Conservation (phyloP, 2,113 vertebrate genomes). For the Corapipo altera region DNA sequence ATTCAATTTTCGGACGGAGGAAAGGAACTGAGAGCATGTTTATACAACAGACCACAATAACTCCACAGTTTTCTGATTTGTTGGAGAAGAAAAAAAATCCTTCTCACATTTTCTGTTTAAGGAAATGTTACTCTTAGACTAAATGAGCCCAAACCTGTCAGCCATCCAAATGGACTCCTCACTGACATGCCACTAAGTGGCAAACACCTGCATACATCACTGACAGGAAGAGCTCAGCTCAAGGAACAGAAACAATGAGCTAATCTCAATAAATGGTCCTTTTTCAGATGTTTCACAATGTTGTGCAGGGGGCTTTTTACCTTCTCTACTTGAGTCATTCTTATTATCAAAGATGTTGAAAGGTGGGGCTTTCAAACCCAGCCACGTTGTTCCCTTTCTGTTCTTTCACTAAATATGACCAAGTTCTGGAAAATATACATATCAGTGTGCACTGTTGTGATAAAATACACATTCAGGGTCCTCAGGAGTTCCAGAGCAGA, state of each 20-base stretch:
- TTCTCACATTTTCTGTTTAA: conserved; percentile 17
- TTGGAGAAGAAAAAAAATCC: neutral
- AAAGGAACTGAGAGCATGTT: conserved; percentile 10
- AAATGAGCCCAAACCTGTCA: conserved; percentile 8
- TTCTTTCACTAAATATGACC: neutral
- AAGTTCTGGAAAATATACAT: neutral
- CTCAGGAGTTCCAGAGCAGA: neutral
- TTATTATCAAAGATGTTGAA: conserved; percentile 6
- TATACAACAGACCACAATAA: conserved; percentile 26
- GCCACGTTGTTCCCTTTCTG: neutral
- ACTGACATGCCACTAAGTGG: neutral
- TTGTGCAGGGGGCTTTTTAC: neutral
- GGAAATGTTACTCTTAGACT: neutral
- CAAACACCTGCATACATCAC: neutral
- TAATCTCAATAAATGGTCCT: neutral
- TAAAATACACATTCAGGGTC: accelerated
- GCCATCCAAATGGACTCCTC: conserved; percentile 23
- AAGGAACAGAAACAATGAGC: conserved; percentile 6
- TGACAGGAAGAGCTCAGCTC: neutral
- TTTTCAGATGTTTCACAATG: neutral
- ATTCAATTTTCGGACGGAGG: conserved; percentile 28
- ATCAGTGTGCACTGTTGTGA: neutral
- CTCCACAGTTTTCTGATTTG: neutral
- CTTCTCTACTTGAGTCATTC: neutral
- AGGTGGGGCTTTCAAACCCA: neutral